Percentiles rank a stretch among this genome's conserved stretches.
phyloP scores from a whole-genome alignment of 1,140 invertebrate species.

The Dufourea novaeangliae region DNA sequence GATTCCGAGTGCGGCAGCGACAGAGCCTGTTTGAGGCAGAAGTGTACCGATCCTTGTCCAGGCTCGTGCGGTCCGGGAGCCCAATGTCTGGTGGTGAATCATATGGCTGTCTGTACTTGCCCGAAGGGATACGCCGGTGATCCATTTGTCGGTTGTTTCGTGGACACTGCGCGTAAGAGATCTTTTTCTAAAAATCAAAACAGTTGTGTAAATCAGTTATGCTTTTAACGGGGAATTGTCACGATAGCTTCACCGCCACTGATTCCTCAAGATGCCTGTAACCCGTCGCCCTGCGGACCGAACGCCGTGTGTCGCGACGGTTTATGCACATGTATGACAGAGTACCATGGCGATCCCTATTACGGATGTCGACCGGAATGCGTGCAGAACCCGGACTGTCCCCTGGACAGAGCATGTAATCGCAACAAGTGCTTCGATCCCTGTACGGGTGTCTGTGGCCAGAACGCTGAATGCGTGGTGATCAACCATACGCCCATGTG shows the following conservation, averaged over 20 bases:
- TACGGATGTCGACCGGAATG: slow-evolving; percentile 86
- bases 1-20: slow-evolving; percentile 86
- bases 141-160: slow-evolving; percentile 85
- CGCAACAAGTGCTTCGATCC: slow-evolving; percentile 89
- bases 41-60: slow-evolving; percentile 88
- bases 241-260: slow-evolving; percentile 32
- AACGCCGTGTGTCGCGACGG: slow-evolving; percentile 86
- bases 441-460: slow-evolving; percentile 87
- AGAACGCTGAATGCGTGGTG: slow-evolving; percentile 86
- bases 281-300: slow-evolving; percentile 85
- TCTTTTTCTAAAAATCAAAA: neutral
- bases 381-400: slow-evolving; percentile 87
- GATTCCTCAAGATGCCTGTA: slow-evolving; percentile 80
- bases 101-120: slow-evolving; percentile 88
- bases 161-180: slow-evolving; percentile 72
- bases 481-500: slow-evolving; percentile 89
- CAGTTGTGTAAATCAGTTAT: neutral
- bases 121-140: slow-evolving; percentile 85
- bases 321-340: slow-evolving; percentile 84
- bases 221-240: neutral
- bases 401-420: slow-evolving; percentile 86
- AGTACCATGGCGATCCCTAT: slow-evolving; percentile 87
- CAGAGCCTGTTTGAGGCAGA: slow-evolving; percentile 86
- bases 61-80: slow-evolving; percentile 88
- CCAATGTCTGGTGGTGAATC: slow-evolving; percentile 86